Evolutionary conservation across 2,113 vertebrate species (phyloP), one percentile per base, ranked within the genome.

Genomic region (Sinosuthora webbiana): DNA sequence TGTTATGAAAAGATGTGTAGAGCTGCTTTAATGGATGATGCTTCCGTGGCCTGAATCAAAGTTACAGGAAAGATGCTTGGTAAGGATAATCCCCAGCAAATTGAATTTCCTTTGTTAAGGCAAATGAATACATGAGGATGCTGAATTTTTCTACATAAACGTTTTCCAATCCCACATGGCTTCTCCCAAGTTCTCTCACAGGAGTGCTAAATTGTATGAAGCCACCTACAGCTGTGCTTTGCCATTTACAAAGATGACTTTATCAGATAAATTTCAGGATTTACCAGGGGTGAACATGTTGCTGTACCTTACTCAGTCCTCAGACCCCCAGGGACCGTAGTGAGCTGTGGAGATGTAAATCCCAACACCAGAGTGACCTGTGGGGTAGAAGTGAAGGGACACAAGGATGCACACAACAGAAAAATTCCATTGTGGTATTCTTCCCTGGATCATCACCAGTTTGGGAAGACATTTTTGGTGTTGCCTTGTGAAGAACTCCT

Each of bases 291-390:
- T 74, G 73, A 63, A n/a, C 10, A 2, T 2, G 1, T 18, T 80
- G 35, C 60, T 13, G 1, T 56, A 20, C 30, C n/a, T 73, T 21
- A 17, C 41, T 69, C 18, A 22, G 37, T 39, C 37, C 53, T 67
- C 55, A 47, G 69, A 44, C n/a, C 59, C 64, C 45, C 37, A 30
- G 31, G 74, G 68, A 52, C 27, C 0, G 0, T 1, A 22, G 31
- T 0, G 0, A 16, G 8, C 47, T 68, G 49, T 0, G 0, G 92
- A 91, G 59, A 27, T 0, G 1, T 24, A 25, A 64, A 27, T 21
- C 39, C 47, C 60, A 44, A 4, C 33, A 23, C 42, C 60, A 53
- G 55, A 23, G 41, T 37, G 63, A 83, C 44, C 44, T 2, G 0
- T 63, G 68, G 55, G 35, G 30, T 2, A 10, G 63, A 31, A 52